Evolutionary conservation across 2,113 vertebrate genomes (phyloP), one percentile per base, ranked within the genome.

Genomic region (mouse (Mus musculus)): DNA sequence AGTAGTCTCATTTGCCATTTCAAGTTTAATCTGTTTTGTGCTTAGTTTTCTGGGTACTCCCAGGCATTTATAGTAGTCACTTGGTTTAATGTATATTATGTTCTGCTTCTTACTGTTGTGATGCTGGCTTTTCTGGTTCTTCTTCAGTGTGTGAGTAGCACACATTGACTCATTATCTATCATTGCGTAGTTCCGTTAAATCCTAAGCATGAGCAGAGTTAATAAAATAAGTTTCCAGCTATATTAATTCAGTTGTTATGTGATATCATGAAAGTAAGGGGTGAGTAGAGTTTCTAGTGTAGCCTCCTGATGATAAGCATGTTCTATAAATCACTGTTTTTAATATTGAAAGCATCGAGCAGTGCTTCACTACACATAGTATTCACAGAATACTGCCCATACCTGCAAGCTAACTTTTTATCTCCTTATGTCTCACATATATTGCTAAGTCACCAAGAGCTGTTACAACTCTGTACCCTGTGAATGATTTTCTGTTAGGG

Each of bases 281-380:
- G 81, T 96, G 98, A 63, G 94, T 89, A 94, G 78, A 96, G 76
- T 94, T 61, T 49, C 91, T 59, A 30, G 71, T 73, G 94, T 59
- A 59, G 7, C 28, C 26, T 61, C 61, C 95, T 91, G 93, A 88
- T 96, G 93, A 96, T 77, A 93, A 78, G 95, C 2, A 65, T 87
- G 9, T 89, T 46, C 2, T 36, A 17, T 46, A 16, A 75, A 87
- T 84, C 7, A 1, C 56, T 95, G 61, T 90, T 91, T 0, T 77
- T 82, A 94, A 93, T 96, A 54, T 16, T 49, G 73, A 36, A 88
- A 54, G 46, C 22, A 17, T 42, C 22, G 26, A 11, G 10, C 5
- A 26, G 67, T 46, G 91, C 76, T 54, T 90, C 80, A n/a, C 5
- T 88, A 77, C 72, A 5, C 52, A 77, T 73, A 91, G 19, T 81